Evolutionary conservation across 2,888 invertebrate species (phyloP).

Genomic region (Drosophila kambysellisi): DNA sequence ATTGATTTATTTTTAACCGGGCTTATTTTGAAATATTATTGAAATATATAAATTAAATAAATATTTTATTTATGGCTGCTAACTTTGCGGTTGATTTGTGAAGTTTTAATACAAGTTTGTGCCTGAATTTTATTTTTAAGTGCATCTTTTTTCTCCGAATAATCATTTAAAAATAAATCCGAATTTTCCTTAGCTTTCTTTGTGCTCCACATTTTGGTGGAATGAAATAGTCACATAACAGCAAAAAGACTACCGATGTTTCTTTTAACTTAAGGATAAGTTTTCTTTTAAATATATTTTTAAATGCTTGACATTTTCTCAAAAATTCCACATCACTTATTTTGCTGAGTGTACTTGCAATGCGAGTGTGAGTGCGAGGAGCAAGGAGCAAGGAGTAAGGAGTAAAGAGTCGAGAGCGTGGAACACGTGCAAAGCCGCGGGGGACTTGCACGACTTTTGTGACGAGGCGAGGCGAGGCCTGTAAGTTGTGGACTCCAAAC

Average conservation of each 20-base stretch:
- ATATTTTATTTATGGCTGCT: neutral
- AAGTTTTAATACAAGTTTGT: neutral
- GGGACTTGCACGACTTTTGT: slow-evolving; percentile 81
- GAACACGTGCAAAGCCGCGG: slow-evolving; percentile 85
- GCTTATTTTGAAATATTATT: neutral
- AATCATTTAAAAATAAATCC: neutral
- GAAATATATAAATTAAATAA: neutral
- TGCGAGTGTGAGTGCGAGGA: slow-evolving; percentile 43
- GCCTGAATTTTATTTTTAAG: neutral
- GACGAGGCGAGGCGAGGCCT: slow-evolving; percentile 36
- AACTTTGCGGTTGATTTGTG: neutral
- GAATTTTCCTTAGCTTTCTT: neutral
- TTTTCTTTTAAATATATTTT: neutral
- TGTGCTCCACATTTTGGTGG: neutral
- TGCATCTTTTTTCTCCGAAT: too few relatives aligned
- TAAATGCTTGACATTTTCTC: neutral
- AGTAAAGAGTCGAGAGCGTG: slow-evolving; percentile 45
- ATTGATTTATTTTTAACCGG: neutral
- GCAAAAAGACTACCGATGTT: too few relatives aligned
- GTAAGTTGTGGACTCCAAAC: slow-evolving; percentile 12
- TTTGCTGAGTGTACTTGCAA: slow-evolving; percentile 14
- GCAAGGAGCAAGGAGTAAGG: slow-evolving; percentile 26
- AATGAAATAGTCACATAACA: too few relatives aligned
- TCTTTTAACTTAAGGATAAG: too few relatives aligned
- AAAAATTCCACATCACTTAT: neutral